These are phyloP conservation scores for Abrostola tripartita DNA, from an alignment of 2,888 invertebrate species.

Conservation along the genomic window DNA sequence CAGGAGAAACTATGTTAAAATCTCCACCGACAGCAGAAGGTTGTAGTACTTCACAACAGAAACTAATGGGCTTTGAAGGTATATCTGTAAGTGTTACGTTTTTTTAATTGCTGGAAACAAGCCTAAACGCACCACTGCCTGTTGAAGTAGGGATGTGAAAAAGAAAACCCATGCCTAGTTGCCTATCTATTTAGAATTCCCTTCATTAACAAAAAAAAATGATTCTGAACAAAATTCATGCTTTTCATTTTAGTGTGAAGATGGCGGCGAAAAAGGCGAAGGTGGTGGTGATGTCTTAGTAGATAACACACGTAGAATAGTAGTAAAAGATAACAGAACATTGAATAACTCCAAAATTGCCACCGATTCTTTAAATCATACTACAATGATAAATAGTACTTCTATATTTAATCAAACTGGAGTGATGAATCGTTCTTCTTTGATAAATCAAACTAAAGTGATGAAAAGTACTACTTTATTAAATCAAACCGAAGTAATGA, in stretches of 20 bases:
- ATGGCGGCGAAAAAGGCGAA: background rate
- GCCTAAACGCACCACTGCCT: too few relatives aligned
- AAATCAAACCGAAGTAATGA: too few relatives aligned
- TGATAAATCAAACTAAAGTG: too few relatives aligned
- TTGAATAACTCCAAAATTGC: background rate
- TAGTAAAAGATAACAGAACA: background rate
- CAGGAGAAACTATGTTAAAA: conserved; percentile 5
- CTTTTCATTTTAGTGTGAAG: conserved; percentile 18
- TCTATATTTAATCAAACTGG: too few relatives aligned
- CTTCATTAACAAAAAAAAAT: background rate
- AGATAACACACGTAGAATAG: conserved; percentile 12
- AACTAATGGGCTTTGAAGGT: conserved; percentile 12
- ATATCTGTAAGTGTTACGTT: conserved; percentile 9
- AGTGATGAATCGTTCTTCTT: too few relatives aligned
- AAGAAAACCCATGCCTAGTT: too few relatives aligned
- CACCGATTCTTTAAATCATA: background rate
- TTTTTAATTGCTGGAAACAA: background rate
- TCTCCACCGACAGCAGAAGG: conserved; percentile 15
- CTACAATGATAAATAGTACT: background rate
- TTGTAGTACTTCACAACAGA: conserved; percentile 2
- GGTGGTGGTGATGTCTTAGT: background rate
- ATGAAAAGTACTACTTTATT: too few relatives aligned
- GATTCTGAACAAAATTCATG: background rate
- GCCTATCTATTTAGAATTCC: too few relatives aligned
- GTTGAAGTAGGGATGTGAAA: too few relatives aligned